Percentiles rank a stretch among this genome's conserved stretches.
Evolutionary conservation across 2,797 vertebrate genomes (phyloP).

Genomic region (Lutjanus campechanus): DNA sequence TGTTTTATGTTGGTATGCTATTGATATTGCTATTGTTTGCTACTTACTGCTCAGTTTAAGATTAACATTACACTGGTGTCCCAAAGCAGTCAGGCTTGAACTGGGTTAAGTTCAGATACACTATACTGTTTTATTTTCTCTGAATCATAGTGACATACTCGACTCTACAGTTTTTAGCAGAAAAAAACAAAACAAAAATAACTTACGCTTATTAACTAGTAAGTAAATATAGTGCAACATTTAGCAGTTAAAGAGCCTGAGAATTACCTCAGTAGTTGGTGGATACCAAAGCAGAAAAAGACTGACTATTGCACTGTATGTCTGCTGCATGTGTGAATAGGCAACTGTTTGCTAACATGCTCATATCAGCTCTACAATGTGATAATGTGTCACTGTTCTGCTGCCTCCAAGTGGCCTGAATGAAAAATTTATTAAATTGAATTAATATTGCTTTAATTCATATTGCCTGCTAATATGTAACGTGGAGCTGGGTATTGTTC

Average conservation of each 20-base stretch:
- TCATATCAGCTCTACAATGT: too few relatives aligned
- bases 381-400: too few relatives aligned
- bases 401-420: too few relatives aligned
- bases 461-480: not conserved
- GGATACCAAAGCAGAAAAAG: not conserved
- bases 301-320: not conserved
- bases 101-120: not conserved
- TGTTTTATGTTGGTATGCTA: not conserved
- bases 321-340: not conserved
- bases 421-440: too few relatives aligned
- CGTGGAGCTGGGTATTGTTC: too few relatives aligned
- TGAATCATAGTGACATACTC: not conserved
- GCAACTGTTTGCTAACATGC: not conserved
- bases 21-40: constrained; percentile 1
- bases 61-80: not conserved
- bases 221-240: not conserved
- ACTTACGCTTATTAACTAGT: not conserved
- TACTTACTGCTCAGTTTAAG: not conserved
- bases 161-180: not conserved
- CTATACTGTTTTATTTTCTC: not conserved
- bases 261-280: not conserved
- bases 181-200: not conserved
- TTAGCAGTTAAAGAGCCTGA: not conserved
- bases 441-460: not conserved
- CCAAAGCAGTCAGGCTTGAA: not conserved